A percentile compares a stretch with the other conserved stretches of the same genome.
phyloP scores from a whole-genome alignment of 2,113 vertebrate genomes.

The Myiagra hebetior region DNA sequence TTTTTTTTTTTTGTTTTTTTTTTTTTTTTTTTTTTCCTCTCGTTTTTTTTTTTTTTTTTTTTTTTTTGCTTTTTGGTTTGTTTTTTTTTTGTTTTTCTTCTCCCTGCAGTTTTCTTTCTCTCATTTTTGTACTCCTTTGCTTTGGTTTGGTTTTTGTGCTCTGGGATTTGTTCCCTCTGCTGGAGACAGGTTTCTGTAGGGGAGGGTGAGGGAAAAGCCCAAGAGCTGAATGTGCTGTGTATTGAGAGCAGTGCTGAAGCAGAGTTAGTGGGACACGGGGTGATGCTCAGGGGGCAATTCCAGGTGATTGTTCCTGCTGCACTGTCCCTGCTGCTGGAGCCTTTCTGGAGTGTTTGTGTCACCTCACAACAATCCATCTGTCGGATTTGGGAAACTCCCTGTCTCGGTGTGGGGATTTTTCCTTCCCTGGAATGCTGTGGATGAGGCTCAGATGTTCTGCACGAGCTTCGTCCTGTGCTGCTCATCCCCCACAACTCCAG shows the following conservation, averaged over 20 bases:
- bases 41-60: background rate
- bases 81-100: background rate
- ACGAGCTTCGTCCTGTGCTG: background rate
- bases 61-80: background rate
- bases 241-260: constrained; percentile 82
- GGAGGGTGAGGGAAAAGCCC: constrained; percentile 80
- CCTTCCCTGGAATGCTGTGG: background rate
- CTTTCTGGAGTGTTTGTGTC: background rate
- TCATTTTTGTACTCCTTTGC: constrained; percentile 23
- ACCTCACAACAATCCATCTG: background rate
- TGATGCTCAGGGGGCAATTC: background rate
- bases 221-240: constrained; percentile 82
- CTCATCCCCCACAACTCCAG: background rate
- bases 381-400: background rate
- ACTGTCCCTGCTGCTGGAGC: background rate
- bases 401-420: background rate
- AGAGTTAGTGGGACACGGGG: constrained; percentile 77
- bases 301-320: background rate
- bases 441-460: background rate
- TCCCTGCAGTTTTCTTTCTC: background rate
- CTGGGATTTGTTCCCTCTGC: constrained; percentile 59
- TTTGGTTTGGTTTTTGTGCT: constrained; percentile 49
- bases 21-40: background rate
- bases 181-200: constrained; percentile 83
- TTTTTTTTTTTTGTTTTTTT: background rate